Evolutionary conservation across 2,888 invertebrate genomes (phyloP).

Genomic region (Leptinotarsa tumamoca): DNA sequence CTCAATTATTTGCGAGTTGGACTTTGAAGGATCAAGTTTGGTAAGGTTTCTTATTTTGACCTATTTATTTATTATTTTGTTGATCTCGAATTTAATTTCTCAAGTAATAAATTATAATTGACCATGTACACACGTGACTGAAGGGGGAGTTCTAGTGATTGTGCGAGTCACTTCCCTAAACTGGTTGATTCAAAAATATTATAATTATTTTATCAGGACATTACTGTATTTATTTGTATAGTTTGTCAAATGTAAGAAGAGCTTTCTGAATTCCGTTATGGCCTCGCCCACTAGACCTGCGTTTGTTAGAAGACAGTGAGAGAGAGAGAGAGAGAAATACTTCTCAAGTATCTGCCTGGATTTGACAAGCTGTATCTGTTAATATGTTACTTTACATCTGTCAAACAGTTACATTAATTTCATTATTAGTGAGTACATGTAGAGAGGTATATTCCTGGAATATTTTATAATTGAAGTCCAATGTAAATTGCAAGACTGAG

Average conservation of each 20-base stretch:
- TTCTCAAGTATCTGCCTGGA: no score
- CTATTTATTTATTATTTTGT: neutral
- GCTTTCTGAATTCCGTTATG: no score
- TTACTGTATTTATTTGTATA: slow-evolving; percentile 17
- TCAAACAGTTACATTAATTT: slow-evolving; percentile 42
- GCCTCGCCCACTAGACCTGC: no score
- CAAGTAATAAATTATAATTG: neutral
- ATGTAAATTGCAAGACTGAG: slow-evolving; percentile 54
- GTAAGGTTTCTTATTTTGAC: neutral
- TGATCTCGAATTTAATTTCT: neutral
- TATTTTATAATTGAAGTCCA: slow-evolving; percentile 41
- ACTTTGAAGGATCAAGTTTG: slow-evolving; percentile 14
- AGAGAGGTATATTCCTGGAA: slow-evolving; percentile 36
- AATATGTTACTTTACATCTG: slow-evolving; percentile 22
- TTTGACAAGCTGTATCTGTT: neutral
- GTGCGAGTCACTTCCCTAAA: no score
- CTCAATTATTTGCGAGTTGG: no score
- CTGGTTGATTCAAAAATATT: no score
- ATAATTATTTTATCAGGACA: neutral
- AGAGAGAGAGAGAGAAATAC: no score
- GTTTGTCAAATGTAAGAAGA: no score
- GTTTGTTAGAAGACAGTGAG: no score
- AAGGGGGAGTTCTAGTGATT: no score
- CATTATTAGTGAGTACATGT: slow-evolving; percentile 25
- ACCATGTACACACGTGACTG: no score